Evolutionary conservation across 1,140 invertebrate species (phyloP).

Genomic region (Chironomus tepperi): DNA sequence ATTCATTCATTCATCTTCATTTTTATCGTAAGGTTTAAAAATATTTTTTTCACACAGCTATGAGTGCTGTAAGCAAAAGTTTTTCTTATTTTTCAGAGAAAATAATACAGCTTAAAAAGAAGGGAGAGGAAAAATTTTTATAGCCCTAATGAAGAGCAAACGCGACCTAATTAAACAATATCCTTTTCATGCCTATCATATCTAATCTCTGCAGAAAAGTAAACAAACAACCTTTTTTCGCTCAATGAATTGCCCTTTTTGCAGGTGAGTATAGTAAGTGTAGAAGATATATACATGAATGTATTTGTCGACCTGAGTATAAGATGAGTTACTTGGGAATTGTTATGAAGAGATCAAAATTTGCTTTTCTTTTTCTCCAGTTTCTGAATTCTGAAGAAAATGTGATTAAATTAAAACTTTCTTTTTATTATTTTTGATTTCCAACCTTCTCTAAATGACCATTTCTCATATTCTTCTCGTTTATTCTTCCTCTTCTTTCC

Average conservation of each 20-base stretch:
- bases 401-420: conserved; percentile 4
- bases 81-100: not conserved
- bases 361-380: not conserved
- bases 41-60: not conserved
- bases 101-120: not conserved
- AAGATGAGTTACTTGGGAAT: too few relatives aligned
- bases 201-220: not conserved
- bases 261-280: not conserved
- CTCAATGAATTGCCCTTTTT: conserved; percentile 10
- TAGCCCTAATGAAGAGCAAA: conserved; percentile 12
- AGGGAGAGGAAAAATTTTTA: not conserved
- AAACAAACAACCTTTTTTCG: conserved; percentile 13
- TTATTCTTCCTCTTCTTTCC: not conserved
- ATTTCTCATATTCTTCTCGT: not conserved
- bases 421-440: conserved; percentile 2
- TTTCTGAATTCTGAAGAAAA: not conserved
- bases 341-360: not conserved
- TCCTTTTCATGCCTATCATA: conserved; percentile 13
- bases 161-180: conserved; percentile 12
- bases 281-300: too few relatives aligned
- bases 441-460: not conserved
- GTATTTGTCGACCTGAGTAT: too few relatives aligned
- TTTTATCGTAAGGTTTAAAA: not conserved
- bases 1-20: not conserved
- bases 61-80: not conserved